These are phyloP conservation scores for Drepanosiphum platanoidis DNA, from an alignment of 2,888 invertebrate genomes.

Conservation along the genomic window DNA sequence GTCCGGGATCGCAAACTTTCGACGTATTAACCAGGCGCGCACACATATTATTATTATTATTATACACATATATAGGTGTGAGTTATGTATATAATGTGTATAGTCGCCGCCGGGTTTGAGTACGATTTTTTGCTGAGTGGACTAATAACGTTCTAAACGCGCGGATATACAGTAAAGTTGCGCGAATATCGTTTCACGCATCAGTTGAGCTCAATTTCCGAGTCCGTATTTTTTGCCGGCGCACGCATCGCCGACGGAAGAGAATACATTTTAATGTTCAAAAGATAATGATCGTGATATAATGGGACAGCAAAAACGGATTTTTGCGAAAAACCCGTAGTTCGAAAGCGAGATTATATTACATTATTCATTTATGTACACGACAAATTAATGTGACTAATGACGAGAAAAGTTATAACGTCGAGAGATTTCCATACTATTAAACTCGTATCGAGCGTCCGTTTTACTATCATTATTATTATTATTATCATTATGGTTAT, in stretches of 20 bases:
- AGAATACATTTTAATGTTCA: conserved; percentile 10
- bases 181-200: conserved; percentile 1
- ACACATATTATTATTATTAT: no score
- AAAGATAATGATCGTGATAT: conserved; percentile 26
- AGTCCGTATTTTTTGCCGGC: no score
- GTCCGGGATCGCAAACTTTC: background rate
- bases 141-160: background rate
- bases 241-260: no score
- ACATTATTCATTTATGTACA: conserved; percentile 24
- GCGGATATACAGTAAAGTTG: no score
- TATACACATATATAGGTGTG: no score
- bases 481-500: no score
- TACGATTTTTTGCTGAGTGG: background rate
- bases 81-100: no score
- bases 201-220: background rate
- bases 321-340: background rate
- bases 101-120: background rate
- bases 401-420: background rate
- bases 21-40: no score
- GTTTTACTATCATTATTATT: no score
- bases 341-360: background rate
- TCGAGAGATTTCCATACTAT: background rate
- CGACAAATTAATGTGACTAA: conserved; percentile 22
- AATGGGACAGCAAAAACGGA: conserved; percentile 6
- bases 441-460: background rate